These are phyloP conservation scores for Styela plicata DNA, from an alignment of 23 tunicate species.

Conservation along the genomic window DNA sequence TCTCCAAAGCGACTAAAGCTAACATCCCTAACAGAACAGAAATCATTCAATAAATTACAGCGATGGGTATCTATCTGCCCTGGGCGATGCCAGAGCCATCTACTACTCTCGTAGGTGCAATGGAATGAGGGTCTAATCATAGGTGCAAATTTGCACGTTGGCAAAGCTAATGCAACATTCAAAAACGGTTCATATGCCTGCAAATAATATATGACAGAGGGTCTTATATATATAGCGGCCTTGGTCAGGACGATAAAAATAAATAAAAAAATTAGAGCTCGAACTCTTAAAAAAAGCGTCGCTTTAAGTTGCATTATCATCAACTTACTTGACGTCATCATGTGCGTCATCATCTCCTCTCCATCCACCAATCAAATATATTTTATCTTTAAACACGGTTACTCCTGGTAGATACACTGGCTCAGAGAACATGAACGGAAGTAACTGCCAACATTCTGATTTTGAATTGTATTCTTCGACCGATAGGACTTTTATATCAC, in stretches of 20 bases:
- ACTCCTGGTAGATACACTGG: constrained; percentile 50
- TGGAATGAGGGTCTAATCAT: too few species aligned
- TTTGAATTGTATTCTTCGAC: constrained; percentile 38
- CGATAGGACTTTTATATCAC: constrained; percentile 62
- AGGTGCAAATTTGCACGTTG: too few species aligned
- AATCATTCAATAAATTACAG: too few species aligned
- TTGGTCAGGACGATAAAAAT: neutral
- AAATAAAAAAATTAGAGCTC: too few species aligned
- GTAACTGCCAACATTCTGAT: constrained; percentile 46
- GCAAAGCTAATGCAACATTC: too few species aligned
- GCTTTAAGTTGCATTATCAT: too few species aligned
- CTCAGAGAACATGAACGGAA: neutral
- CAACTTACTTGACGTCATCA: constrained; percentile 38
- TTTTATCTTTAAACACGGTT: constrained; percentile 36
- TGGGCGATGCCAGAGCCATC: too few species aligned
- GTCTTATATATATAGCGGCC: neutral
- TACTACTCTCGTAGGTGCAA: too few species aligned
- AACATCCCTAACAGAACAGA: too few species aligned
- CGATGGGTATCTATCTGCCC: too few species aligned
- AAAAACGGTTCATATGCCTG: neutral
- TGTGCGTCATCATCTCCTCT: constrained; percentile 42
- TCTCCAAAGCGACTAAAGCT: too few species aligned
- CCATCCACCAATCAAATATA: constrained; percentile 89
- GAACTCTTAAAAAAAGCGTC: too few species aligned
- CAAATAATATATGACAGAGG: neutral